These are phyloP conservation scores for Eristalis tenax DNA, from an alignment of 2,888 invertebrate genomes.

Conservation along the genomic window DNA sequence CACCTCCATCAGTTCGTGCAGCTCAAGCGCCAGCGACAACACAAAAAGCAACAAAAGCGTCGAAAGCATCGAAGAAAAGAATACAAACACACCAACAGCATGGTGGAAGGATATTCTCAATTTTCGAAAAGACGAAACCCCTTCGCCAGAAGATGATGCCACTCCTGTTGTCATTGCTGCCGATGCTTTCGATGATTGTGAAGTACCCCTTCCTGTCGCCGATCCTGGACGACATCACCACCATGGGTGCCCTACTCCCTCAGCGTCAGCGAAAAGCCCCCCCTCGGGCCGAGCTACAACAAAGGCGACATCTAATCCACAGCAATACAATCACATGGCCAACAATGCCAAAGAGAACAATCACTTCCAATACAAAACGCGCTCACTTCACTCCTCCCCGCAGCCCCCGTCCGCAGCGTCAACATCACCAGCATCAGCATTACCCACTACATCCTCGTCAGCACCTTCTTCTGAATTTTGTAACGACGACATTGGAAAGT, in stretches of 20 bases:
- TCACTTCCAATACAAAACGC: constrained; percentile 43
- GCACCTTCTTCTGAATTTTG: constrained; percentile 34
- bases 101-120: constrained; percentile 44
- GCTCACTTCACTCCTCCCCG: constrained; percentile 31
- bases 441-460: constrained; percentile 5
- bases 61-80: constrained; percentile 49
- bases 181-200: constrained; percentile 49
- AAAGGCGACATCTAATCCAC: constrained; percentile 2
- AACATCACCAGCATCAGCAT: background rate
- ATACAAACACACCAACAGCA: constrained; percentile 33
- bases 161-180: constrained; percentile 29
- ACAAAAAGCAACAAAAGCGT: background rate
- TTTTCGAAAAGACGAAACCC: constrained; percentile 45
- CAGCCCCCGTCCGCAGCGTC: background rate
- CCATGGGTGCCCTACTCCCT: background rate
- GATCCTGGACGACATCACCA: constrained; percentile 13
- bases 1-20: background rate
- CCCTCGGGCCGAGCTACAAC: background rate
- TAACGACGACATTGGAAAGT: constrained; percentile 33
- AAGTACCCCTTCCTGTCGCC: constrained; percentile 31
- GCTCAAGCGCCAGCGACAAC: background rate
- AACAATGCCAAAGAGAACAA: constrained; percentile 38
- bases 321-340: constrained; percentile 28
- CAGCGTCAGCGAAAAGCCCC: background rate
- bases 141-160: constrained; percentile 42